Conservation (phyloP, 30 jellyfish, hydroid and myxozoan genomes). For the Mastigias papua region DNA sequence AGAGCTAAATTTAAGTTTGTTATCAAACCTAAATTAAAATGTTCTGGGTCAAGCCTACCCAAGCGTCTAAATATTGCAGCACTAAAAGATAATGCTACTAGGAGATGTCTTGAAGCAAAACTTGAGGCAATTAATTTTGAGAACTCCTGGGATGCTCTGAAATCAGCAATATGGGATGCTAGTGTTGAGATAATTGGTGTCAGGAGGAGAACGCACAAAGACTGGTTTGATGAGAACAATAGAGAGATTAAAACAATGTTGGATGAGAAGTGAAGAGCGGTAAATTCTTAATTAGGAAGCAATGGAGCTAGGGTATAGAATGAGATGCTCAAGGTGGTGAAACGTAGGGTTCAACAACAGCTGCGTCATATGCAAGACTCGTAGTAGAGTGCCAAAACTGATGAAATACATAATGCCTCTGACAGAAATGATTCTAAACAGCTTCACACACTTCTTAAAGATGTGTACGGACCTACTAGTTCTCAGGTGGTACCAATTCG, state of each 20-base stretch:
- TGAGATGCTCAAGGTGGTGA: not conserved
- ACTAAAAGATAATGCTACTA: constrained; percentile 8
- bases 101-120: not conserved
- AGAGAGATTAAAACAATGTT: constrained; percentile 6
- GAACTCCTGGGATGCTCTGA: constrained; percentile 34
- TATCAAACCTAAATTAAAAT: constrained; percentile 9
- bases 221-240: constrained; percentile 57
- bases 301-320: not conserved
- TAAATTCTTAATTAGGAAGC: not conserved
- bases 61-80: constrained; percentile 14
- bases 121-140: not conserved
- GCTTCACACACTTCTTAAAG: constrained; percentile 7
- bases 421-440: constrained; percentile 3
- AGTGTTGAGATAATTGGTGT: constrained; percentile 12
- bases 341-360: not conserved
- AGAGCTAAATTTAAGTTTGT: not conserved
- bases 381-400: constrained; percentile 33
- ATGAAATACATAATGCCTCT: constrained; percentile 19
- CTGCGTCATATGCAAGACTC: constrained; percentile 44
- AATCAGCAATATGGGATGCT: not conserved
- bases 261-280: not conserved
- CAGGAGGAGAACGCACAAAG: constrained; percentile 31
- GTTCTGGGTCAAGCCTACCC: constrained; percentile 7
- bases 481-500: constrained; percentile 1
- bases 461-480: constrained; percentile 41